Conservation (phyloP, 2,113 vertebrate species). For the Urocitellus parryii region DNA sequence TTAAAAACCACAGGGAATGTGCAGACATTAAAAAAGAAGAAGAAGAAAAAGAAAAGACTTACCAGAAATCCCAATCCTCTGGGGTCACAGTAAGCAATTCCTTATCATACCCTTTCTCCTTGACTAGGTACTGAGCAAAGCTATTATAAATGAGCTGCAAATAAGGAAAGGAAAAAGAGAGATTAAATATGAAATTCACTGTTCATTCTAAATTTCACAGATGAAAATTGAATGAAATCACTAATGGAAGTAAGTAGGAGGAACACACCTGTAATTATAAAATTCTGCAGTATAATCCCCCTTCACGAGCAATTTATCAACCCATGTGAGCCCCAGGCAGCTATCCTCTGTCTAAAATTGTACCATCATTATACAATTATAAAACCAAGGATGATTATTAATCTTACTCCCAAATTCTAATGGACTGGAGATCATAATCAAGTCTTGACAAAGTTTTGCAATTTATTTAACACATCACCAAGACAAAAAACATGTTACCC, state of each 20-base stretch:
- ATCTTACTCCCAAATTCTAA: constrained; percentile 11
- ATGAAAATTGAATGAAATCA: not conserved
- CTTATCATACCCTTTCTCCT: constrained; percentile 93
- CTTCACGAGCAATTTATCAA: not conserved
- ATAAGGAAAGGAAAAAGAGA: constrained; percentile 59
- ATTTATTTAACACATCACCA: not conserved
- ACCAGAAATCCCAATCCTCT: constrained; percentile 97
- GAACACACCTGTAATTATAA: not conserved
- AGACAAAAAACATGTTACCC: not conserved
- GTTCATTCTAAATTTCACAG: constrained; percentile 37
- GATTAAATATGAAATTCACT: not conserved
- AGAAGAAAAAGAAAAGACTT: constrained; percentile 80
- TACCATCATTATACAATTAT: not conserved
- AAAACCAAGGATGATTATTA: not conserved
- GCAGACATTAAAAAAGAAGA: not conserved
- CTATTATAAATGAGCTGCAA: constrained; percentile 97
- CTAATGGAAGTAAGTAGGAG: not conserved
- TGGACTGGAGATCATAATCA: not conserved
- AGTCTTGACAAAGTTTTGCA: not conserved
- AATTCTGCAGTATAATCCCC: not conserved
- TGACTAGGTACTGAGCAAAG: constrained; percentile 94
- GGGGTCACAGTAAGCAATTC: constrained; percentile 92
- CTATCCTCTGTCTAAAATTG: not conserved
- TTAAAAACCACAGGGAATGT: not conserved
- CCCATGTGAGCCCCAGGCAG: not conserved